phyloP scores from a whole-genome alignment of 2,113 vertebrate species.

The Glaucomys volans region DNA sequence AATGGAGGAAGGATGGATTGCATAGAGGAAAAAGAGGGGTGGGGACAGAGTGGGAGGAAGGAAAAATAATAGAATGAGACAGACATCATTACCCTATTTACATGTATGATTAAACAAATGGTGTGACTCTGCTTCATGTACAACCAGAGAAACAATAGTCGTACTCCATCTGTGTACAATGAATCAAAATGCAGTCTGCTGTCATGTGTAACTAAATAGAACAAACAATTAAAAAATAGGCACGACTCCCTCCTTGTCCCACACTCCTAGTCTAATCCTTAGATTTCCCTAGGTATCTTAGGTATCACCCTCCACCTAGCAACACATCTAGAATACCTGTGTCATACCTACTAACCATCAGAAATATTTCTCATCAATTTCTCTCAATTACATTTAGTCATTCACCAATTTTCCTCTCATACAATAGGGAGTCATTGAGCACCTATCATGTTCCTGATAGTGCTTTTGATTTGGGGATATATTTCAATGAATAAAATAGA shows the following conservation, averaged over 20 bases:
- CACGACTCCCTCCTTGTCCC: not conserved
- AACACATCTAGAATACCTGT: not conserved
- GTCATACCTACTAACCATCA: not conserved
- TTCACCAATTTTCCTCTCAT: not conserved
- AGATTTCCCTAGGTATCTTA: not conserved
- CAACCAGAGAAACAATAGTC: too few relatives aligned
- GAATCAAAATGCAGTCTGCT: too few relatives aligned
- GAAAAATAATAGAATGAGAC: too few relatives aligned
- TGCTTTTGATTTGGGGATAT: not conserved
- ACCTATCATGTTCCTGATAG: not conserved
- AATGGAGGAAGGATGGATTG: too few relatives aligned
- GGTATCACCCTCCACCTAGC: not conserved
- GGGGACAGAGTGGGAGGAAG: too few relatives aligned
- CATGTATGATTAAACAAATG: too few relatives aligned
- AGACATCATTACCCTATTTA: too few relatives aligned
- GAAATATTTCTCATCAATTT: not conserved
- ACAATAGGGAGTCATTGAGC: not conserved
- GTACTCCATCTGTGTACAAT: too few relatives aligned
- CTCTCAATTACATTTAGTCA: not conserved
- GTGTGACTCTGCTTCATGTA: too few relatives aligned
- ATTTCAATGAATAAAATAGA: not conserved
- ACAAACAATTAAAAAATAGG: not conserved
- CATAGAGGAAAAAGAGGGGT: too few relatives aligned
- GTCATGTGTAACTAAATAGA: too few relatives aligned
- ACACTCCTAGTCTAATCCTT: not conserved